Evolutionary conservation across 1,140 invertebrate species (phyloP).

Genomic region (Trichonephila clavipes): DNA sequence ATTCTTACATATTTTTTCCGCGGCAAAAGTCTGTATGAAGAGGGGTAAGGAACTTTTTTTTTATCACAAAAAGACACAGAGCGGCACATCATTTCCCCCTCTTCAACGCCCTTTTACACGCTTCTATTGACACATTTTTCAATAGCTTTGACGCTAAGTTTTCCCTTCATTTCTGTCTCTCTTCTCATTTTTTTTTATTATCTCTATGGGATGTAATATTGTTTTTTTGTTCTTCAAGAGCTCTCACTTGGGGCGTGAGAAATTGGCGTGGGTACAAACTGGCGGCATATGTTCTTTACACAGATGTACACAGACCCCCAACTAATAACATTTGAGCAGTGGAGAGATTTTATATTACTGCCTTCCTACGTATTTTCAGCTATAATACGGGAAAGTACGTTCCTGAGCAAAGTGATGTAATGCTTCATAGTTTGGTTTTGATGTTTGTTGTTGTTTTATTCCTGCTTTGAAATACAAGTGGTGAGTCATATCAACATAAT

Average conservation of each 20-base stretch:
- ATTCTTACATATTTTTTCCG: not conserved
- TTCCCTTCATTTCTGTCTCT: conserved; percentile 36
- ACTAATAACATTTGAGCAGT: conserved; percentile 45
- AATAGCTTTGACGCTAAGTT: conserved; percentile 54
- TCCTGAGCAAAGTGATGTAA: not conserved
- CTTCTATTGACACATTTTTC: conserved; percentile 68
- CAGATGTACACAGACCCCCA: conserved; percentile 1
- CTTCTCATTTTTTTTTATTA: conserved; percentile 37
- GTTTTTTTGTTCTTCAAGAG: conserved; percentile 66
- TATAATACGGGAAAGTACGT: conserved; percentile 9
- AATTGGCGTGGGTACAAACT: conserved; percentile 55
- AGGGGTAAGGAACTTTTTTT: not conserved
- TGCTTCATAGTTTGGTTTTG: not conserved
- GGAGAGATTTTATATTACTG: conserved; percentile 51
- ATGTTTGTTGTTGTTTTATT: not conserved
- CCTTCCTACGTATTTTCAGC: not conserved
- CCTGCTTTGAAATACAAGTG: too few species aligned
- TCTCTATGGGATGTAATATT: not conserved
- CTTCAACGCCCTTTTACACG: not conserved
- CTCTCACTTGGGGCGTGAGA: conserved; percentile 73
- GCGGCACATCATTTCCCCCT: not conserved
- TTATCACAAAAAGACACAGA: conserved; percentile 15
- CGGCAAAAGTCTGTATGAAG: conserved; percentile 13
- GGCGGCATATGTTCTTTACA: conserved; percentile 63
- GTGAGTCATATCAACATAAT: too few species aligned